Base-by-base conservation (phyloP, 2,113 vertebrate genomes). In the Cyanoderma ruficeps region DNA sequence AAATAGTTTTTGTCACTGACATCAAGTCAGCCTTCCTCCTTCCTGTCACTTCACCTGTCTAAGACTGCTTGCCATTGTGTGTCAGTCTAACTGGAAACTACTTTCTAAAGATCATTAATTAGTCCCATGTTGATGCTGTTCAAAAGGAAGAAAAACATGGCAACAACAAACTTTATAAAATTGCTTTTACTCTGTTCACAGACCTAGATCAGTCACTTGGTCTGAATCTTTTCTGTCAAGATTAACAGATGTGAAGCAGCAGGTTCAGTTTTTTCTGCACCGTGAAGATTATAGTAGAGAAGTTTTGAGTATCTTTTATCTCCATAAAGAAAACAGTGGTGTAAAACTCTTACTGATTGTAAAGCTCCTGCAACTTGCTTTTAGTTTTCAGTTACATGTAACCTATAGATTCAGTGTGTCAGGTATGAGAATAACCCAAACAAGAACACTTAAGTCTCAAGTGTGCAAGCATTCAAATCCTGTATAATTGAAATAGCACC, bases 1-100 rank as follows among this genome's bases (percentile, higher is more conserved):
- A 97, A 94, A 96, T 96, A 94, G 93, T 96, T 96, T 96, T 97
- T 96, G 93, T 97, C 96, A 97, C 63, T 94, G 96, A 90, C 96
- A 94, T 97, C 93, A 96, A 96, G 87, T 96, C 95, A 96, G 93
- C 87, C 90, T 97, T 95, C 94, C 96, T 97, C 93, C 93, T 96
- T 93, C 92, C 94, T 97, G 94, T 97, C 90, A 96, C 72, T 97
- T 97, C 90, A 95, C 96, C 96, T 96, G 94, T 96, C 96, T 95
- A 95, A 96, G 2, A 53, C 92, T 94, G 90, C 91, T 77, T 97
- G 94, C 96, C 93, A 94, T 96, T 91, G 93, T 96, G 76, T 96
- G 93, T 97, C 94, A 97, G 82, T 94, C 91, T 97, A 86, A 85
- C 91, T 94, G 89, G 96, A 96, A 94, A 71, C 89, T 90, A 89